phyloP scores from a whole-genome alignment of 2,113 vertebrate genomes.

The Strigops habroptila region DNA sequence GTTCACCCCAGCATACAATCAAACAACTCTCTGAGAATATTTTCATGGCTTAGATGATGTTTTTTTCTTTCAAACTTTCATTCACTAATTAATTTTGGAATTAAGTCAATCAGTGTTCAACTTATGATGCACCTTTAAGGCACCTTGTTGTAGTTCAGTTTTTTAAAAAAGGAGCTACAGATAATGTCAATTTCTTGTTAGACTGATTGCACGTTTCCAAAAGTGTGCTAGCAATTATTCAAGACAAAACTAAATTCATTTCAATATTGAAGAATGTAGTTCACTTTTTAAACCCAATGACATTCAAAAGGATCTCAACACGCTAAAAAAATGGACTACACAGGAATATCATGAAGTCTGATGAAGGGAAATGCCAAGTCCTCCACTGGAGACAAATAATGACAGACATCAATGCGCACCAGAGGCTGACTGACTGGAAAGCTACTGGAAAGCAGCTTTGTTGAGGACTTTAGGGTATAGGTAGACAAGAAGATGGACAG shows the following conservation, averaged over 20 bases:
- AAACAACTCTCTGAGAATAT: background rate
- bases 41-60: background rate
- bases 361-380: background rate
- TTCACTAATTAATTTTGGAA: conserved; percentile 45
- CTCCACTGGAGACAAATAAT: fast-evolving
- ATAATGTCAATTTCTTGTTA: background rate
- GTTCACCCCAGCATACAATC: background rate
- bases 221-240: background rate
- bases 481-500: background rate
- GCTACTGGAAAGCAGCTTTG: background rate
- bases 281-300: background rate
- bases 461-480: background rate
- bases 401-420: background rate
- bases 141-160: background rate
- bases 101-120: background rate
- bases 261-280: background rate
- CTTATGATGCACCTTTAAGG: background rate
- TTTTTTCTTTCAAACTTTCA: background rate
- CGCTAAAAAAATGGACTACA: background rate
- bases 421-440: background rate
- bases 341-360: background rate
- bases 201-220: background rate
- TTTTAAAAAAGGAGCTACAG: background rate
- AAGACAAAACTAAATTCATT: background rate
- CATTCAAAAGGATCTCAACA: background rate